Evolutionary conservation across 2,797 vertebrate species (phyloP), one percentile per base, ranked within the genome.

Genomic region (Microcaecilia unicolor): DNA sequence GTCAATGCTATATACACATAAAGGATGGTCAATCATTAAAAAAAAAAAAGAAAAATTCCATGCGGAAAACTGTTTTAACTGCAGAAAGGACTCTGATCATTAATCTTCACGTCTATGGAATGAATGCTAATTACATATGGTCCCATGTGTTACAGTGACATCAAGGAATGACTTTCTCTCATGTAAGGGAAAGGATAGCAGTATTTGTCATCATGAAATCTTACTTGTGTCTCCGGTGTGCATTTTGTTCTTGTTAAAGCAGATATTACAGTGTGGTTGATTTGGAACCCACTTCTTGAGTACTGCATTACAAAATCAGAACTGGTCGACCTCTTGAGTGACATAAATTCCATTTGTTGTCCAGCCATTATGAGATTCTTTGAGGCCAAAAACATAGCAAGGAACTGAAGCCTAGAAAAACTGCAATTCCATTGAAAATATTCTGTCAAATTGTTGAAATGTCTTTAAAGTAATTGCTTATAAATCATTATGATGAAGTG

Each of bases 371-470:
- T 16, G 6, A 6, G 6, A 29, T 7, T 20, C 24, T 24, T 12
- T 15, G 13, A 15, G 9, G 13, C 15, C 24, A 25, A 15, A 25
- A 25, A 9, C 9, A 14, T 15, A n/a, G 4, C 13, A 15, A 10
- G 9, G 15, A 25, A 15, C 14, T 25, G 25, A 24, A 25, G 14
- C 44, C n/a, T n/a, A n/a, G n/a, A n/a, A n/a, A n/a, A n/a, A n/a
- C n/a, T 25, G 22, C 28, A 46, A 2, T 23, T 23, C 22, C 23
- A 22, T 7, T 23, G 7, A 10, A 48, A 39, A 22, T 18, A 9
- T 25, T 25, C 51, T 51, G 10, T 44, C 2, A 18, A n/a, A 28
- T 37, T 48, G 37, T n/a, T 44, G 19, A 38, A 39, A 11, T 3
- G 1, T 4, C 6, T 25, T 22, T 32, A 24, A 25, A 39, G n/a